These are phyloP conservation scores for Macrochelys suwanniensis DNA, from an alignment of 2,797 vertebrate genomes.

Conservation along the genomic window DNA sequence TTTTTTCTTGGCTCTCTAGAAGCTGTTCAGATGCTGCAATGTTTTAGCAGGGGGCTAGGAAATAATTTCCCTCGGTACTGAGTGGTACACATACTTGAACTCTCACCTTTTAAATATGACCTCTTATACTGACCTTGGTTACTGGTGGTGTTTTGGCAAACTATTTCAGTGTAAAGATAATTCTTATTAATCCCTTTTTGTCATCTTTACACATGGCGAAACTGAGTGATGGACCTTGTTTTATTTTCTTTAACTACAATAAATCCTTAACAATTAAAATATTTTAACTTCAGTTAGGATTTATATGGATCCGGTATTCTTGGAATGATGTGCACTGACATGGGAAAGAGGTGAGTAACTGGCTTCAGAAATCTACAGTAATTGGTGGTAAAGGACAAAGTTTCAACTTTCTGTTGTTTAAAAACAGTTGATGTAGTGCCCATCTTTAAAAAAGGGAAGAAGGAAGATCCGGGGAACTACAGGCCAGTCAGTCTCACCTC, in stretches of 20 bases:
- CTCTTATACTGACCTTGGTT: neutral
- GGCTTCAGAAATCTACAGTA: neutral
- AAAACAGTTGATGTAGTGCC: neutral
- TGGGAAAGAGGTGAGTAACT: neutral
- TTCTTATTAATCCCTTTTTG: neutral
- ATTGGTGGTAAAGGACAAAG: neutral
- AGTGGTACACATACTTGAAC: neutral
- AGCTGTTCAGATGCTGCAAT: neutral
- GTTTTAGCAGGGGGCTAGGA: neutral
- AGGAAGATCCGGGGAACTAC: no score
- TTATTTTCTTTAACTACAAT: neutral
- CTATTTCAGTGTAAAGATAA: neutral
- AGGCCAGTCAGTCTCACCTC: no score
- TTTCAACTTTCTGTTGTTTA: neutral
- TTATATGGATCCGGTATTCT: neutral
- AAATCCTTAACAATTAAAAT: neutral
- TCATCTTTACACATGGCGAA: neutral
- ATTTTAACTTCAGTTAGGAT: neutral
- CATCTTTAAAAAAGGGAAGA: no score
- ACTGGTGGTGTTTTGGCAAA: neutral
- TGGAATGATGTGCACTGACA: neutral
- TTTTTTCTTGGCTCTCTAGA: neutral
- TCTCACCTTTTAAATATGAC: neutral
- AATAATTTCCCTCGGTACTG: neutral
- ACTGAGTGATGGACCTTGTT: fast-evolving